Base-by-base conservation (phyloP, 1,140 invertebrate species). In the Calosoma granatense region DNA sequence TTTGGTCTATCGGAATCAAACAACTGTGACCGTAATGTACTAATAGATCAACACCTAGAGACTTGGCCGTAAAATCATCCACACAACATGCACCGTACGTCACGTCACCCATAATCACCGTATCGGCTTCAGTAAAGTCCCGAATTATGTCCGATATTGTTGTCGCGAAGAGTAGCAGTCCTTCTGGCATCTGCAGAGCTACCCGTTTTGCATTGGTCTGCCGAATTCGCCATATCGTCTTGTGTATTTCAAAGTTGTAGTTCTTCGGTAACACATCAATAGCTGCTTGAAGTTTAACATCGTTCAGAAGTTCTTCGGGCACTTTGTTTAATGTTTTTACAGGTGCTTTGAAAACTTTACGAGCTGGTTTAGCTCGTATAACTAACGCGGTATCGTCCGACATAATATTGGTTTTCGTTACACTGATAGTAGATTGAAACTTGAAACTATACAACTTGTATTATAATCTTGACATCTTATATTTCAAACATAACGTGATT, bases 71-170 rank as follows among this genome's bases (percentile, higher is more conserved):
- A 64, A 86, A 92, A 75, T 99, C 97, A 73, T 99, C 97, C n/a
- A 99, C 87, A 74, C 97, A 99, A 72, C 97, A 99, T 2, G 97
- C 97, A 51, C 97, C 97, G 74, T 99, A 99, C 1, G 94, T 97
- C 17, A 78, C 76, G 78, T 99, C 97, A 12, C 93, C 95, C 92
- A 99, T 94, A 59, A 99, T 97, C 14, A 99, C 81, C n/a, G 88
- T 88, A 59, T 98, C 94, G 21, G 90, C 92, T 51, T 82, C 81
- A 12, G 94, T 95, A 70, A 98, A 97, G 54, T 87, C 81, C 74
- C 94, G 86, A 57, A 99, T 86, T 58, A 99, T 97, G 72, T 98
- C 93, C 55, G 90, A 85, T 61, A 99, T 87, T 23, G 90, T 87
- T 63, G 93, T 92, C 0, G 96, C 85, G 80, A 91, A 99, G 71